A percentile compares a stretch with the other conserved stretches of the same genome.
Evolutionary conservation across 2,888 invertebrate genomes (phyloP).

Genomic region (Smittia aterrima): DNA sequence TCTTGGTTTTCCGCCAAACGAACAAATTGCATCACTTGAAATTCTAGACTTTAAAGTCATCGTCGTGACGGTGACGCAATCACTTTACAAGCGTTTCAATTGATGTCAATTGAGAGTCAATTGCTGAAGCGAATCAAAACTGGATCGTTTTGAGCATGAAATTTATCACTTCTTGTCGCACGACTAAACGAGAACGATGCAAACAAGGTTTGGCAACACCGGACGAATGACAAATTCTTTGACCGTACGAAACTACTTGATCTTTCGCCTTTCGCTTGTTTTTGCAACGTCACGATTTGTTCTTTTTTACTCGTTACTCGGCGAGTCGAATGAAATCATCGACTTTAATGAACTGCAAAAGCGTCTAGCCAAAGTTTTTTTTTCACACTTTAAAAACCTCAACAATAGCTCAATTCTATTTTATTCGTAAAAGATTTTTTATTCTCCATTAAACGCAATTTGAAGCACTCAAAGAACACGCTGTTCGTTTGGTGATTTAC

Average conservation of each 20-base stretch:
- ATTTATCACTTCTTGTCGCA: neutral
- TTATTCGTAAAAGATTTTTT: neutral
- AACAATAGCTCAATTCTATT: neutral
- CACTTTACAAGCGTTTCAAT: constrained; percentile 5
- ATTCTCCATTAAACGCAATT: neutral
- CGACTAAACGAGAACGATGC: no score
- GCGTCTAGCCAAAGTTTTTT: neutral
- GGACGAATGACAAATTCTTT: neutral
- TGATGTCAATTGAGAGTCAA: constrained; percentile 15
- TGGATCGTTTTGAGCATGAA: neutral
- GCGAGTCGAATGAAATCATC: neutral
- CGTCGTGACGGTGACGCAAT: neutral
- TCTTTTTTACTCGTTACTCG: neutral
- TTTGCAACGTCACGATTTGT: neutral
- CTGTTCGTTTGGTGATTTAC: neutral
- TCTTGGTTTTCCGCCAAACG: neutral
- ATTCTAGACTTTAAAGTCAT: neutral
- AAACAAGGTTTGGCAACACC: neutral
- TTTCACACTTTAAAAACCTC: neutral
- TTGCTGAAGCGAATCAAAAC: neutral
- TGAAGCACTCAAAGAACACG: no score
- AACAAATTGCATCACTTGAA: neutral
- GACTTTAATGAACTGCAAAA: neutral
- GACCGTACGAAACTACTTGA: neutral
- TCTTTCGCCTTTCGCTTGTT: neutral